phyloP scores from a whole-genome alignment of 1,140 invertebrate genomes.

The Eurosta solidaginis region DNA sequence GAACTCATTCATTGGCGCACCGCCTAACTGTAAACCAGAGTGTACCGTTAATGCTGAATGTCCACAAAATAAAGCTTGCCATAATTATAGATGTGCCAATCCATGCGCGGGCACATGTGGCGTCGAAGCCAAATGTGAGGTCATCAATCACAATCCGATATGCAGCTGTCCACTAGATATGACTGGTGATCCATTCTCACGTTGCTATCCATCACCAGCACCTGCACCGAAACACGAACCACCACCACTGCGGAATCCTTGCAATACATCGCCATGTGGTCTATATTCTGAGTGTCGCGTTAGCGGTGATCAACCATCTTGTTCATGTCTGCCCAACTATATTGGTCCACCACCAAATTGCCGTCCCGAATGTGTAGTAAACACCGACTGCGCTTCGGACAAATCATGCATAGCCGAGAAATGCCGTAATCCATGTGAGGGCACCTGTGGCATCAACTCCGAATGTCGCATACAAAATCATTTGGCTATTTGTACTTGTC shows the following conservation, averaged over 20 bases:
- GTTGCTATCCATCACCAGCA: conserved; percentile 63
- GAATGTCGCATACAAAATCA: conserved; percentile 78
- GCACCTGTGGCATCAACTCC: conserved; percentile 77
- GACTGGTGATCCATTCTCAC: conserved; percentile 74
- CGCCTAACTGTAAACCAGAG: conserved; percentile 73
- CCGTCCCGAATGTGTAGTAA: conserved; percentile 77
- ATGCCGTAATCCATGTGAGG: conserved; percentile 78
- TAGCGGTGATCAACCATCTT: conserved; percentile 69
- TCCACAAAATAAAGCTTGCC: conserved; percentile 70
- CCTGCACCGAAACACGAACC: conserved; percentile 50
- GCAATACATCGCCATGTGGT: conserved; percentile 79
- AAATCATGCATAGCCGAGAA: conserved; percentile 77
- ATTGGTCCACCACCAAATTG: conserved; percentile 79
- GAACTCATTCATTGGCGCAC: conserved; percentile 70
- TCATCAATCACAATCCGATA: conserved; percentile 75
- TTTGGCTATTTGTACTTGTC: conserved; percentile 74
- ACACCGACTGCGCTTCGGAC: conserved; percentile 79
- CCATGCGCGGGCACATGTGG: conserved; percentile 74
- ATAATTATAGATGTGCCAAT: conserved; percentile 73
- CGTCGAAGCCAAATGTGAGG: conserved; percentile 69
- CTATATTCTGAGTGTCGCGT: conserved; percentile 72
- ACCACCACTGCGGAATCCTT: conserved; percentile 69
- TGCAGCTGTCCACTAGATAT: conserved; percentile 73
- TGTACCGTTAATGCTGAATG: conserved; percentile 77
- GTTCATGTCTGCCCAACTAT: conserved; percentile 75